Percentiles rank a stretch among this genome's conserved stretches.
phyloP scores from a whole-genome alignment of 2,888 invertebrate genomes.

The Drosophila antonietae region DNA sequence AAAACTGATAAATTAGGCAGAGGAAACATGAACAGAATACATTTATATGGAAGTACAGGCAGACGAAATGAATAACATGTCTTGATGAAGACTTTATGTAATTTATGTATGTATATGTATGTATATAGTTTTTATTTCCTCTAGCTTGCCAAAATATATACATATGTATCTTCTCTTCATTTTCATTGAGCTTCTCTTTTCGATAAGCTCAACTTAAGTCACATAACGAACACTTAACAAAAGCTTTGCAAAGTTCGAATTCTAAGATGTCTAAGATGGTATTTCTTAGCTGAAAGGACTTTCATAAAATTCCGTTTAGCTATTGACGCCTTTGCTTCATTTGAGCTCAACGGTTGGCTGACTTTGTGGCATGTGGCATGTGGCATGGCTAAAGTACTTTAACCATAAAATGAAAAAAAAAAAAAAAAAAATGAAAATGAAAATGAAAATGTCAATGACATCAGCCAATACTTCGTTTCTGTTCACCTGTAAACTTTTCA shows the following conservation, averaged over 20 bases:
- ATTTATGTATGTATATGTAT: neutral
- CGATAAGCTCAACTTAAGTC: neutral
- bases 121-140: neutral
- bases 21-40: too few relatives aligned
- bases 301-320: constrained; percentile 27
- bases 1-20: too few relatives aligned
- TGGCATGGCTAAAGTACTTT: constrained; percentile 36
- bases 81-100: neutral
- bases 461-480: constrained; percentile 56
- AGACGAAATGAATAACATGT: too few relatives aligned
- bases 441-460: constrained; percentile 53
- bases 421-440: constrained; percentile 34
- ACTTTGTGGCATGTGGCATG: constrained; percentile 55
- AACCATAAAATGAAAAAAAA: constrained; percentile 25
- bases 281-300: constrained; percentile 2
- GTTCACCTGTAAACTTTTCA: constrained; percentile 47
- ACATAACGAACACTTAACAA: neutral
- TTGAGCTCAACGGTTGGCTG: constrained; percentile 51
- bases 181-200: neutral
- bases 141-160: neutral
- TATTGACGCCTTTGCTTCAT: constrained; percentile 23
- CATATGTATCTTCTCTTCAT: neutral
- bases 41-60: too few relatives aligned
- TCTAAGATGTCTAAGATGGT: neutral
- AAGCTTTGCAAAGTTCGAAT: neutral